A percentile compares a stretch with the other conserved stretches of the same genome.
These are phyloP conservation scores for Rhinichthys osculus DNA, from an alignment of 2,797 vertebrate genomes.

Conservation along the genomic window DNA sequence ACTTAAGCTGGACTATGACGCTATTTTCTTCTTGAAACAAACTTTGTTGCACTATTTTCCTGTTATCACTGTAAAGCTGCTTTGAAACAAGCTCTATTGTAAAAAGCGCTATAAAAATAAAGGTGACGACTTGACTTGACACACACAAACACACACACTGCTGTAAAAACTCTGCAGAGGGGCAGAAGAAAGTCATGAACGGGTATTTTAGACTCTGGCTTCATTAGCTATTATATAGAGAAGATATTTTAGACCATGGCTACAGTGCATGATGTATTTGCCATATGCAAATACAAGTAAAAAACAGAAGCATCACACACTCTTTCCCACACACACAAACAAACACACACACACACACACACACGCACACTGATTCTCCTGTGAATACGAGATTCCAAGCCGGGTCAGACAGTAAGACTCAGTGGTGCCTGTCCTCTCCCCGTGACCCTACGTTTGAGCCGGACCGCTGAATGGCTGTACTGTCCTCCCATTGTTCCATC, in stretches of 20 bases:
- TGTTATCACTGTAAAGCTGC: too few species aligned
- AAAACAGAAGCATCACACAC: background rate
- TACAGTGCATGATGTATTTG: background rate
- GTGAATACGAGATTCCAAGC: slow-evolving; percentile 38
- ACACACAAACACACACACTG: slow-evolving; percentile 58
- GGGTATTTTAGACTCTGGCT: background rate
- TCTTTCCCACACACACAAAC: slow-evolving; percentile 21
- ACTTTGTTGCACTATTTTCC: too few species aligned
- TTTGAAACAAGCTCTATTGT: too few species aligned
- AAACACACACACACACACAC: slow-evolving; percentile 11
- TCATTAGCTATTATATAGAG: background rate
- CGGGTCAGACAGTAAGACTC: slow-evolving; percentile 54
- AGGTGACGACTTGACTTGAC: background rate
- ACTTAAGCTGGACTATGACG: too few species aligned
- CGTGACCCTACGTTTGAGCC: slow-evolving; percentile 32
- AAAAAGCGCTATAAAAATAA: too few species aligned
- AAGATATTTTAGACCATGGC: background rate
- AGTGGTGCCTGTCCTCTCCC: slow-evolving; percentile 52
- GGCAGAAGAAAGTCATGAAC: background rate
- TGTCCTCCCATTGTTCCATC: slow-evolving; percentile 70
- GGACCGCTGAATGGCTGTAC: slow-evolving; percentile 50
- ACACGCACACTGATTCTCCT: slow-evolving; percentile 12
- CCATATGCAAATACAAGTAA: background rate
- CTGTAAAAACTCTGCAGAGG: slow-evolving; percentile 65
- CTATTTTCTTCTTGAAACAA: too few species aligned